Evolutionary conservation across 2,888 invertebrate species (phyloP).

Genomic region (Cosmia pyralina): DNA sequence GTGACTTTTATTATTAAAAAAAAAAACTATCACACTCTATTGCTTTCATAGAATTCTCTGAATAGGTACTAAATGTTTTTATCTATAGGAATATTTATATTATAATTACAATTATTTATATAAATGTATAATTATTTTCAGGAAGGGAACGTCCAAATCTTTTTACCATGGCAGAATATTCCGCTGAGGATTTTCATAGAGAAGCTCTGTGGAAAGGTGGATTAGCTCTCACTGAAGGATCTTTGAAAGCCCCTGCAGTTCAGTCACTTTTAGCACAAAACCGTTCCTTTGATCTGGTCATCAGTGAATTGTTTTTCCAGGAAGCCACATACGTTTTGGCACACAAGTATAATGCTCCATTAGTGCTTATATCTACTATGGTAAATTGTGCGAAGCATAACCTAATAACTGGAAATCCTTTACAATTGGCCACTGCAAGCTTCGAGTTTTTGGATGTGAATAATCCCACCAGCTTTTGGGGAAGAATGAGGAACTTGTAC

Average conservation of each 20-base stretch:
- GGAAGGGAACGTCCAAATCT: constrained; percentile 13
- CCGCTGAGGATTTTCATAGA: constrained; percentile 29
- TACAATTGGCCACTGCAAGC: constrained; percentile 8
- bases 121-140: neutral
- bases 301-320: constrained; percentile 1
- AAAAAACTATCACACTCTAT: neutral
- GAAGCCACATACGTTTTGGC: constrained; percentile 15
- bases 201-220: constrained; percentile 38
- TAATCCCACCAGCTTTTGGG: constrained; percentile 8
- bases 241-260: constrained; percentile 31
- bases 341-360: constrained; percentile 6
- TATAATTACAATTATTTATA: no score
- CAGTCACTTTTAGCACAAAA: constrained; percentile 11
- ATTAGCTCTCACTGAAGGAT: constrained; percentile 36
- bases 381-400: constrained; percentile 11
- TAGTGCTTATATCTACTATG: constrained; percentile 9
- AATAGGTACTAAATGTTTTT: neutral
- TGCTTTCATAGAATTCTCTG: neutral
- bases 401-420: constrained; percentile 7
- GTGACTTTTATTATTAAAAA: neutral
- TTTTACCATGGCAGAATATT: constrained; percentile 7
- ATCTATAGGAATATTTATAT: neutral
- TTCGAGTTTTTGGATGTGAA: constrained; percentile 9
- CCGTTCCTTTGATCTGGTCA: constrained; percentile 7
- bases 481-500: neutral